These are phyloP conservation scores for Phorcus lineatus DNA, from an alignment of 2,888 invertebrate genomes.

Conservation along the genomic window DNA sequence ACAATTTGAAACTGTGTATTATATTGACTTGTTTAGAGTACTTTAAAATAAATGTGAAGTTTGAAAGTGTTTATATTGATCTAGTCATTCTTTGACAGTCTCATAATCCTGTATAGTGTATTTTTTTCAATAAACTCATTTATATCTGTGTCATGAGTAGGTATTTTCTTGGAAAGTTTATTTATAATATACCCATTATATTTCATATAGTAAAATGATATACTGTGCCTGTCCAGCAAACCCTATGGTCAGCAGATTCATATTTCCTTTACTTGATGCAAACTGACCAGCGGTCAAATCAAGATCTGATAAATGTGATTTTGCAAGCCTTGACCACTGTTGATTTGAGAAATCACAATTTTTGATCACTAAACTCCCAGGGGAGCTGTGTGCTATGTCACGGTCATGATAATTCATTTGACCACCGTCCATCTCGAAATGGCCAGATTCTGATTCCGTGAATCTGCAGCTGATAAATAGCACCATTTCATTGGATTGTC, in stretches of 20 bases:
- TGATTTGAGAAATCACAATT: neutral
- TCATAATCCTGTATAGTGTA: too few relatives aligned
- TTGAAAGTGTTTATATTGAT: too few relatives aligned
- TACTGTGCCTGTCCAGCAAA: neutral
- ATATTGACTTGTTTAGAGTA: too few relatives aligned
- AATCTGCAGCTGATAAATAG: neutral
- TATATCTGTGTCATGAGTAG: too few relatives aligned
- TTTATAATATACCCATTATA: too few relatives aligned
- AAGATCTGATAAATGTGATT: slow-evolving; percentile 5
- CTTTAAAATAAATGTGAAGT: too few relatives aligned
- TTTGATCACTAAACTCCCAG: neutral
- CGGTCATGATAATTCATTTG: neutral
- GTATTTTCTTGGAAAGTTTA: too few relatives aligned
- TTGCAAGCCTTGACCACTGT: neutral
- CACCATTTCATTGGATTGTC: neutral
- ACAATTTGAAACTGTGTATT: too few relatives aligned
- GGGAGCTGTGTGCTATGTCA: neutral
- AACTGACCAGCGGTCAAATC: slow-evolving; percentile 1
- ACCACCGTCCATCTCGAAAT: neutral
- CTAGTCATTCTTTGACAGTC: too few relatives aligned
- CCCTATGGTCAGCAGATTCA: neutral
- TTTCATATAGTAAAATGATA: too few relatives aligned
- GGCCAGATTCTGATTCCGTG: neutral
- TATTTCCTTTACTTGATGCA: neutral
- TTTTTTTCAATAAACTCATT: too few relatives aligned